Conservation (phyloP, 2,888 invertebrate genomes). For the Synanthedon formicaeformis region DNA sequence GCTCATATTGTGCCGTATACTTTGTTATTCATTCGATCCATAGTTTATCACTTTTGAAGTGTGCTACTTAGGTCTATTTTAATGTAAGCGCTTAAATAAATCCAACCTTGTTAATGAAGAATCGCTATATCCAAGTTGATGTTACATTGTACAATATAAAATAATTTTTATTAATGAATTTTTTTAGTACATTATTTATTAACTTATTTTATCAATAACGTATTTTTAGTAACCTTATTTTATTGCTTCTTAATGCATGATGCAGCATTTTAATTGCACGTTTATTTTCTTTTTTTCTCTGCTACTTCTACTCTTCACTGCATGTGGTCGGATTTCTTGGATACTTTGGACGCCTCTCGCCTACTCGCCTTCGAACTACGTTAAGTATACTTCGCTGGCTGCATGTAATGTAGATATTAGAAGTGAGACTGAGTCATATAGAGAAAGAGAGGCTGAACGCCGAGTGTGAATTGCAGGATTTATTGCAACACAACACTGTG, state of each 20-base stretch:
- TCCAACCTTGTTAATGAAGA: too few species aligned
- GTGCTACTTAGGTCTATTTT: too few species aligned
- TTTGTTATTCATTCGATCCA: too few species aligned
- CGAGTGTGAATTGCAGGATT: slow-evolving; percentile 75
- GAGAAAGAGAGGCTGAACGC: slow-evolving; percentile 73
- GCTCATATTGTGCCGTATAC: too few species aligned
- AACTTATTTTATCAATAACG: too few species aligned
- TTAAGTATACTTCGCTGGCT: slow-evolving; percentile 29
- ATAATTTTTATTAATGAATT: too few species aligned
- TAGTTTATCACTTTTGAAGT: too few species aligned
- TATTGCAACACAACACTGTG: slow-evolving; percentile 76
- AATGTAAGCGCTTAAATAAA: too few species aligned
- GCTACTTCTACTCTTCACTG: slow-evolving; percentile 8
- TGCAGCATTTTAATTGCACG: not conserved
- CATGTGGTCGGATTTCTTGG: slow-evolving; percentile 10
- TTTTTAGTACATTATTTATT: too few species aligned
- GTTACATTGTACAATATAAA: too few species aligned
- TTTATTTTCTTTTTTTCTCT: not conserved
- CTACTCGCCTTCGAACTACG: slow-evolving; percentile 14
- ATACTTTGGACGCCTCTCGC: slow-evolving; percentile 7
- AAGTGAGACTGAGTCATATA: slow-evolving; percentile 73
- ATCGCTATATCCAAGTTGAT: too few species aligned
- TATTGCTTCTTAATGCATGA: not conserved
- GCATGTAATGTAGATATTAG: slow-evolving; percentile 62
- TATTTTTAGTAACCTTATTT: too few species aligned